These are phyloP conservation scores for Scotopteryx bipunctaria DNA, from an alignment of 2,888 invertebrate species.

Conservation along the genomic window DNA sequence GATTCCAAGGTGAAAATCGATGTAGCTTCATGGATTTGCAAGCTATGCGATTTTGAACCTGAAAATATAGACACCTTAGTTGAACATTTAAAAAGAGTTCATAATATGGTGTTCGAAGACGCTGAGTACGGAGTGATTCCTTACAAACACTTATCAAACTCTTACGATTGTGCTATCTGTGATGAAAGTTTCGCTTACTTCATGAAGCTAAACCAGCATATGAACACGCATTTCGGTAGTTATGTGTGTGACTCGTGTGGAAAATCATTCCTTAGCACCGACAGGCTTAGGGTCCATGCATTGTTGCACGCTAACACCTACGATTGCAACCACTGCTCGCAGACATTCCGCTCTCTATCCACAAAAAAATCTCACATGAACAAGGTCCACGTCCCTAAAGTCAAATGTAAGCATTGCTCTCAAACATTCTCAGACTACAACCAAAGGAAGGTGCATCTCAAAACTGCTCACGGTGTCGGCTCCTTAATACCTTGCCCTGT, in stretches of 20 bases:
- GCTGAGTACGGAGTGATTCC: constrained; percentile 15
- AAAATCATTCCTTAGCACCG: constrained; percentile 60
- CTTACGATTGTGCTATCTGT: constrained; percentile 55
- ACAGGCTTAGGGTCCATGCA: constrained; percentile 63
- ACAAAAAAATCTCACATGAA: constrained; percentile 57
- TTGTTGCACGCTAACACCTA: constrained; percentile 49
- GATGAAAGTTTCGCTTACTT: constrained; percentile 60
- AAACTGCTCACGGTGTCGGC: constrained; percentile 18
- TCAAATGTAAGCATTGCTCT: constrained; percentile 41
- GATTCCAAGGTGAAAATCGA: constrained; percentile 31
- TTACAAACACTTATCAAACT: constrained; percentile 10
- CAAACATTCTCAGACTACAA: constrained; percentile 54
- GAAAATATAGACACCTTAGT: constrained; percentile 4
- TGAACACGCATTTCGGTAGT: constrained; percentile 69
- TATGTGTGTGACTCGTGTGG: constrained; percentile 72
- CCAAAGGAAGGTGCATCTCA: constrained; percentile 47
- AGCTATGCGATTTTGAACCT: constrained; percentile 12
- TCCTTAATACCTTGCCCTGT: constrained; percentile 15
- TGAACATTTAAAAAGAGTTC: constrained; percentile 8
- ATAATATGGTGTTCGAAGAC: constrained; percentile 13
- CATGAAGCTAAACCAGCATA: constrained; percentile 65
- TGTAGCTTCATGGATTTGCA: constrained; percentile 14
- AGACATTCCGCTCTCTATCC: constrained; percentile 52
- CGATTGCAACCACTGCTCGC: constrained; percentile 61
- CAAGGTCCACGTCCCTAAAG: constrained; percentile 49